Conservation (phyloP, 92 coral and sea anemone genomes). For the Chrysogorgia sp. region DNA sequence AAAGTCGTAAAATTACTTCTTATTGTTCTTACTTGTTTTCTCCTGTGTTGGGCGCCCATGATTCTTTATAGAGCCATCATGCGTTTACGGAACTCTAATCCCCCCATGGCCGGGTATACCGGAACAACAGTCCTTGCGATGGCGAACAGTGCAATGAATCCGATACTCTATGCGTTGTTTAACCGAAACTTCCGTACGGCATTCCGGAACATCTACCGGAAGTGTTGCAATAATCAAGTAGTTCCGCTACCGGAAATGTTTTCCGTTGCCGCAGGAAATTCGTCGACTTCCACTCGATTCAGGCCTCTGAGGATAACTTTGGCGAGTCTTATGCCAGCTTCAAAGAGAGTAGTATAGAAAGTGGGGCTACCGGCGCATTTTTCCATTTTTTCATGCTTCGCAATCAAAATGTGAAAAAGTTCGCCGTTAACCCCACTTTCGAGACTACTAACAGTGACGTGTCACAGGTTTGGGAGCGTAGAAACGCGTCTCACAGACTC, state of each 20-base stretch:
- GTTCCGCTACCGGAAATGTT: conserved; percentile 9
- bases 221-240: conserved; percentile 29
- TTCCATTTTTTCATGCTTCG: too few relatives aligned
- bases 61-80: conserved; percentile 15
- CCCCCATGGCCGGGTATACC: conserved; percentile 15
- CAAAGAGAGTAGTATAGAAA: too few relatives aligned
- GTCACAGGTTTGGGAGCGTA: too few relatives aligned
- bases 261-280: conserved; percentile 9
- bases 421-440: too few relatives aligned
- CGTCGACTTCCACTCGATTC: neutral
- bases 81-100: conserved; percentile 10
- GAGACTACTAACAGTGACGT: too few relatives aligned
- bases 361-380: too few relatives aligned
- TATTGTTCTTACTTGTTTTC: conserved; percentile 17
- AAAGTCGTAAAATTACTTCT: conserved; percentile 27
- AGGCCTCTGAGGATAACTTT: neutral
- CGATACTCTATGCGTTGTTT: conserved; percentile 33
- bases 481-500: too few relatives aligned
- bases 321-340: neutral
- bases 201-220: conserved; percentile 25
- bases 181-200: conserved; percentile 36
- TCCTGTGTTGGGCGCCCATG: conserved; percentile 36
- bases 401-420: too few relatives aligned
- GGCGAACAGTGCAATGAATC: conserved; percentile 39
- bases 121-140: conserved; percentile 23